phyloP scores from a whole-genome alignment of 2,888 invertebrate genomes.

The Melinaea menophilus region DNA sequence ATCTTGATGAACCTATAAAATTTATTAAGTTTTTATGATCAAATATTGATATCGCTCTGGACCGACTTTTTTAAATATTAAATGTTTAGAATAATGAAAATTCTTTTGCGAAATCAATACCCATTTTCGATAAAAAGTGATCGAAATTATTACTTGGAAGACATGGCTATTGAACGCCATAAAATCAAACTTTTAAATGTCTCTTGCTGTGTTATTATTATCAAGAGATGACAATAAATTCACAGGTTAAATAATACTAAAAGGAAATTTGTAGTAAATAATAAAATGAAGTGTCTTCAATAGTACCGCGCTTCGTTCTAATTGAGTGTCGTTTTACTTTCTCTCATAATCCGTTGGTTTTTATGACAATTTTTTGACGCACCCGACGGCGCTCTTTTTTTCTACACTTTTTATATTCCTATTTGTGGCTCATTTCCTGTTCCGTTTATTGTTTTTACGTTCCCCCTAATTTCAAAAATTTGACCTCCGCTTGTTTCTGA shows the following conservation, averaged over 20 bases:
- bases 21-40: not conserved
- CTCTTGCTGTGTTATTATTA: not conserved
- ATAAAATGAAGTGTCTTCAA: not conserved
- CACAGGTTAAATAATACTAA: not conserved
- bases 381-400: slow-evolving; percentile 44
- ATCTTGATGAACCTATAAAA: not conserved
- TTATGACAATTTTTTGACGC: slow-evolving; percentile 32
- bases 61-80: not conserved
- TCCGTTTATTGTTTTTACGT: slow-evolving; percentile 19
- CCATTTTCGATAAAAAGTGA: not conserved
- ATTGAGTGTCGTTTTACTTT: slow-evolving; percentile 7
- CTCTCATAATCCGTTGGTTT: slow-evolving; percentile 12
- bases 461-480: not conserved
- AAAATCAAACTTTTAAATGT: not conserved
- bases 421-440: slow-evolving; percentile 21
- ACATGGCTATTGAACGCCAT: not conserved
- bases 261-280: not conserved
- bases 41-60: not conserved
- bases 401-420: slow-evolving; percentile 46
- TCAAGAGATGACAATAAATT: not conserved
- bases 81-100: not conserved
- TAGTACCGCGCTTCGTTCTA: not conserved
- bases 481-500: not conserved
- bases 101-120: not conserved
- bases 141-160: not conserved